Conservation (phyloP, 2,113 vertebrate genomes). For the Nematolebias whitei region DNA sequence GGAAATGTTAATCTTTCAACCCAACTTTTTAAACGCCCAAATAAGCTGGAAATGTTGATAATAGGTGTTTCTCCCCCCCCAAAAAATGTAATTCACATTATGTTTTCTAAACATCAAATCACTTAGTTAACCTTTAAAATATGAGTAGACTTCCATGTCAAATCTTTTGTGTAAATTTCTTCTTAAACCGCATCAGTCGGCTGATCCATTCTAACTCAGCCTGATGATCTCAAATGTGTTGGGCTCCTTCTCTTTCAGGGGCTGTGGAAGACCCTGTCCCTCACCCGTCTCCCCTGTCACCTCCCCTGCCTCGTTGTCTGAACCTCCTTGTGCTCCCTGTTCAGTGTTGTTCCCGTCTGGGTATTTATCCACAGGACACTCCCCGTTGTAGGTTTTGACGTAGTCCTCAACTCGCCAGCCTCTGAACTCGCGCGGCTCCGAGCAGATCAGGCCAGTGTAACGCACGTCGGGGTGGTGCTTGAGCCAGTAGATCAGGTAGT, state of each 20-base stretch:
- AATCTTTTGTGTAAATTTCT: not conserved
- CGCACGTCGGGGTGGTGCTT: conserved; percentile 91
- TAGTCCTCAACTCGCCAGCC: conserved; percentile 94
- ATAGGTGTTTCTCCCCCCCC: conserved; percentile 6
- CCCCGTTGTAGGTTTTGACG: conserved; percentile 93
- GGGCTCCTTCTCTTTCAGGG: conserved; percentile 47
- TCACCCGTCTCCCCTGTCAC: conserved; percentile 80
- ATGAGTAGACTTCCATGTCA: conserved; percentile 19
- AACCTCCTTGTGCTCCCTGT: conserved; percentile 77
- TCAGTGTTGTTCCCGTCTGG: conserved; percentile 63
- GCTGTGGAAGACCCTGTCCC: conserved; percentile 70
- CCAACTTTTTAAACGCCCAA: not conserved
- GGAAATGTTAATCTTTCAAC: not conserved
- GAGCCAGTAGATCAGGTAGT: conserved; percentile 98
- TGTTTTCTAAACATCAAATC: conserved; percentile 8
- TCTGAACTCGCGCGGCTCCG: conserved; percentile 87
- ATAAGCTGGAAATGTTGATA: not conserved
- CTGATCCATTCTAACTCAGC: conserved; percentile 62
- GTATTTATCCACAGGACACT: conserved; percentile 90
- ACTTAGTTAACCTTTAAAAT: conserved; percentile 13
- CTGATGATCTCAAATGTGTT: conserved; percentile 75
- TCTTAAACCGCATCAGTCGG: conserved; percentile 3
- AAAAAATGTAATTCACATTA: conserved; percentile 6
- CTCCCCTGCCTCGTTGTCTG: conserved; percentile 77
- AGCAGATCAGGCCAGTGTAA: conserved; percentile 88